Evolutionary conservation across 2,888 invertebrate genomes (phyloP), one percentile per base, ranked within the genome.

Genomic region (Doris montereyensis): DNA sequence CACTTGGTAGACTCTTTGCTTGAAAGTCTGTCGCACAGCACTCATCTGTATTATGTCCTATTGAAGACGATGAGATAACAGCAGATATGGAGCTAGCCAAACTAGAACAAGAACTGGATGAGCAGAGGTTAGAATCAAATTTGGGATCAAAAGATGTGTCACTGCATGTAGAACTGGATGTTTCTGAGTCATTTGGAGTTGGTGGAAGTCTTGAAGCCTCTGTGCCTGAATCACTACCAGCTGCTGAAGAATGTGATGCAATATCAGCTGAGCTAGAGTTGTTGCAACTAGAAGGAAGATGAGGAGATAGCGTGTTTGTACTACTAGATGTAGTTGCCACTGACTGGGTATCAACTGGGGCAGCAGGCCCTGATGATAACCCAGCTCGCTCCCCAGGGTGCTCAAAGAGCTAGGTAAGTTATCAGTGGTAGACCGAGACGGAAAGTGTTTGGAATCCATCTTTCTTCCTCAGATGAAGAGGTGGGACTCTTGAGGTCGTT

Each of bases 391-490:
- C 79, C 26, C 79, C 74, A 34, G 73, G 70, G 79, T 73, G 24
- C 77, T 79, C 70, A 79, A 74, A 10, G 79, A 79, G 41, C 77
- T 74, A 0, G 81, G 71, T 21, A 82, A 65, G 58, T 82, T 82
- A 35, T 82, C 82, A 4, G 82, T 68, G 17, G 82, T 77, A n/a
- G 82, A 77, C 5, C 81, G 80, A 65, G 82, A 79, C 5, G 82
- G 79, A 79, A 81, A 82, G 67, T 80, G 82, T 30, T 77, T 80
- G 1, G 82, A 77, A 58, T 82, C 82, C 82, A 82, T 82, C 71
- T 70, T 82, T 57, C 60, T 62, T 26, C 71, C 67, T 28, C 71
- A 74, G 34, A 52, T 73, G 35, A 62, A 60, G 52, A 60, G 65
- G 32, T 78, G 77, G 28, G 80, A 32, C 57, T 72, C 73, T n/a